Percentiles rank a stretch among this genome's conserved stretches.
Conservation (phyloP, 2,888 invertebrate species). For the Lypha dubia region DNA sequence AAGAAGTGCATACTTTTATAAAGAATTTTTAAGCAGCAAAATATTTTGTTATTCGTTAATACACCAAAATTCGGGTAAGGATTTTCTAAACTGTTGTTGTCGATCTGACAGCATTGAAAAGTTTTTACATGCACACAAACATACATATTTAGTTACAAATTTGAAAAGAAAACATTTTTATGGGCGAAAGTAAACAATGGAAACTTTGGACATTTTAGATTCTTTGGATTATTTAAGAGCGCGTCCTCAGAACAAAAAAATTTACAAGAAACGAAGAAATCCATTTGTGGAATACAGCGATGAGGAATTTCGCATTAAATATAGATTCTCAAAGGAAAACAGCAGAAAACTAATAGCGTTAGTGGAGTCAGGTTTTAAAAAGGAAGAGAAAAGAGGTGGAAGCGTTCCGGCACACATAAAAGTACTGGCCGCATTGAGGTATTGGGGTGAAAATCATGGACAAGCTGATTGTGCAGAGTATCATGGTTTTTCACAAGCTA, state of each 20-base stretch:
- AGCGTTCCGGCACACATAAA: conserved; percentile 15
- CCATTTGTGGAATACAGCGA: conserved; percentile 23
- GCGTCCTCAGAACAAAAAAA: not conserved
- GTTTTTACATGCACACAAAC: no score
- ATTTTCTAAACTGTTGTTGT: no score
- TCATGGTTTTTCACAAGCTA: conserved; percentile 19
- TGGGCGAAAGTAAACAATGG: not conserved
- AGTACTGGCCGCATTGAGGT: conserved; percentile 32
- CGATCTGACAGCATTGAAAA: no score
- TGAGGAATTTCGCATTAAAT: conserved; percentile 14
- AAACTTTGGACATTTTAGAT: conserved; percentile 8
- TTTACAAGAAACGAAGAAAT: conserved; percentile 39
- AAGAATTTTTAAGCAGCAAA: no score
- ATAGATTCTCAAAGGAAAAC: conserved; percentile 31
- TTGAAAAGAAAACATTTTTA: not conserved
- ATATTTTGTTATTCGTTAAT: no score
- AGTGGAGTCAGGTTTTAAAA: conserved; percentile 1
- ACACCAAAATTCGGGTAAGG: no score
- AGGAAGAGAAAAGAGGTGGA: conserved; percentile 24
- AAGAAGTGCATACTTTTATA: no score
- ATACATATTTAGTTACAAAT: no score
- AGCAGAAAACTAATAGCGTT: conserved; percentile 19
- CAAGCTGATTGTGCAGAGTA: conserved; percentile 33
- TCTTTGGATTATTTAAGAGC: conserved; percentile 10
- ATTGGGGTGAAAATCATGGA: conserved; percentile 12